Evolutionary conservation across 2,797 vertebrate genomes (phyloP), one percentile per base, ranked within the genome.

Genomic region (Gambusia yucatana): DNA sequence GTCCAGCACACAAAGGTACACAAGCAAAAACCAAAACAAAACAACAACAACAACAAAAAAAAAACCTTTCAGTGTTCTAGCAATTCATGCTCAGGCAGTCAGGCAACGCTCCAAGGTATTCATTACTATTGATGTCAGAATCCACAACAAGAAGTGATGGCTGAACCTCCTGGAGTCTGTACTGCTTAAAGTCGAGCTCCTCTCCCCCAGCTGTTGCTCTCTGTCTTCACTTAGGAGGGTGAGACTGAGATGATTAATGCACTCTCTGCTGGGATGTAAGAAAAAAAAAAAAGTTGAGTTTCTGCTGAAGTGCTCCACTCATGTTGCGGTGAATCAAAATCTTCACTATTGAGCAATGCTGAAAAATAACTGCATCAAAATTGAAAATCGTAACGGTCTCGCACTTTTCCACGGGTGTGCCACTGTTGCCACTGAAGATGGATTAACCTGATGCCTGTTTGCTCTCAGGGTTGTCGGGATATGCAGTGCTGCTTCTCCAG

Each of bases 91-190:
- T 85, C 88, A 87, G 75, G 88, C 83, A 88, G 86, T 76, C 89
- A 86, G 93, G 93, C 93, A 91, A 39, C 22, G 84, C 93, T 94
- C 91, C 93, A 89, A 94, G 93, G 91, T 93, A 84, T 94, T 94
- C 94, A 94, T 95, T 95, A 94, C 86, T 87, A 91, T 86, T 92
- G 91, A 94, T 93, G 93, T 93, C 93, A 93, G 92, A 93, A 89
- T 89, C 75, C 89, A 89, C 93, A 94, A 93, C 89, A 87, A 93
- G 92, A 93, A 92, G 92, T 92, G 93, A 94, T 90, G 88, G 91
- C 94, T 90, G 91, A 90, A 86, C 88, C 92, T 93, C 92, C 92
- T 92, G 90, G 91, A 92, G 91, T 91, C 91, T 92, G 90, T 92
- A 88, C 91, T 92, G 92, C 91, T 95, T 93, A 95, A 93, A 90